phyloP scores from a whole-genome alignment of 2,113 vertebrate species.

The Grallaria varia region DNA sequence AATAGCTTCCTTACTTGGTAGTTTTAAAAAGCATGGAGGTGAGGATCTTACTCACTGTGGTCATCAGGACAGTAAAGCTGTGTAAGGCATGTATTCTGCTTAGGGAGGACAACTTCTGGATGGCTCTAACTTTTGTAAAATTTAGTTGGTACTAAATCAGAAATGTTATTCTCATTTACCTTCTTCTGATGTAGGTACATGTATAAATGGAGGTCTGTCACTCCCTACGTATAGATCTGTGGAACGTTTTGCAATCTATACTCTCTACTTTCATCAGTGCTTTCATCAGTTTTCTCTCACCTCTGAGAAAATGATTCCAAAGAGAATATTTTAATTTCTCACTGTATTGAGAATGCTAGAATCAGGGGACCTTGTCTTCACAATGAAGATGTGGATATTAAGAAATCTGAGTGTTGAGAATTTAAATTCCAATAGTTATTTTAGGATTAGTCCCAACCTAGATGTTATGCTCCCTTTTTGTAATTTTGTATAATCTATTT shows the following conservation, averaged over 20 bases:
- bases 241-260: background rate
- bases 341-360: background rate
- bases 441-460: background rate
- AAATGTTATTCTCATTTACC: background rate
- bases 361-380: background rate
- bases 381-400: background rate
- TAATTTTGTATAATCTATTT: background rate
- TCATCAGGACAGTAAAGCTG: background rate
- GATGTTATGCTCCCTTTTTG: background rate
- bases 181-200: background rate
- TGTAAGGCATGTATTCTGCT: background rate
- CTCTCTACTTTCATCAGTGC: background rate
- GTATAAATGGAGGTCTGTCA: background rate
- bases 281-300: background rate
- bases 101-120: background rate
- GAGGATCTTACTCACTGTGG: background rate
- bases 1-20: background rate
- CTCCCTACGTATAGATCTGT: rapidly evolving
- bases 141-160: background rate
- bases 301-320: background rate
- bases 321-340: background rate
- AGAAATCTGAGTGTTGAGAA: background rate
- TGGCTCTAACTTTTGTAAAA: background rate
- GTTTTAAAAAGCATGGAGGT: background rate
- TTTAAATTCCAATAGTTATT: background rate